These are phyloP conservation scores for Cataglyphis hispanica DNA, from an alignment of 1,140 invertebrate species.

Conservation along the genomic window DNA sequence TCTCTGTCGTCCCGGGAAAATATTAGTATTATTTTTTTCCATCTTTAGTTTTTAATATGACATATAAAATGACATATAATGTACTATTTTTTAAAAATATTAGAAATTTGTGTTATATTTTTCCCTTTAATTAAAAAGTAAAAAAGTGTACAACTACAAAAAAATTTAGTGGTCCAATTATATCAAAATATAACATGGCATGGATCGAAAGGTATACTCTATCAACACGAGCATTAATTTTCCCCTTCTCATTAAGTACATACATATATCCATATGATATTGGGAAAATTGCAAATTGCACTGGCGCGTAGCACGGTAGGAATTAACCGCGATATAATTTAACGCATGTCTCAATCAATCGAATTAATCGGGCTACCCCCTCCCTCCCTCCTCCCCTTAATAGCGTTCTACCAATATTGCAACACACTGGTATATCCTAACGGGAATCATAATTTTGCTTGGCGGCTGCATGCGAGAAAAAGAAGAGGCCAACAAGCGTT, in stretches of 20 bases:
- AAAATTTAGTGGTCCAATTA: not conserved
- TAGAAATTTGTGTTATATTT: not conserved
- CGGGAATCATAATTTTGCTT: constrained; percentile 49
- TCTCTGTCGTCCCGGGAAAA: not conserved
- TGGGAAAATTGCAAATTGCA: constrained; percentile 54
- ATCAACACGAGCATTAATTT: constrained; percentile 53
- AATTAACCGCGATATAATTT: constrained; percentile 60
- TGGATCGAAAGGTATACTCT: constrained; percentile 41
- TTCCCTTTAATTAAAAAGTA: not conserved
- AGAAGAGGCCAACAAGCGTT: not conserved
- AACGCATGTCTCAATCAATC: constrained; percentile 58
- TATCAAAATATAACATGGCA: not conserved
- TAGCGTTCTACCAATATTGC: constrained; percentile 39
- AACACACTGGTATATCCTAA: constrained; percentile 16
- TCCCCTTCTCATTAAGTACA: constrained; percentile 35
- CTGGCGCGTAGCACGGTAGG: constrained; percentile 21
- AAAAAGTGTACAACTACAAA: not conserved
- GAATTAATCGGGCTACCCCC: constrained; percentile 48
- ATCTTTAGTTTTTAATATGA: not conserved
- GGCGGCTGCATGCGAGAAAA: not conserved
- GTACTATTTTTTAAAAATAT: not conserved
- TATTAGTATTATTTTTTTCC: not conserved
- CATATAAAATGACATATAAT: not conserved
- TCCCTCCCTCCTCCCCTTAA: not conserved
- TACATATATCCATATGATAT: constrained; percentile 21